Conservation (phyloP, 1,140 invertebrate species). For the Chionoecetes opilio region DNA sequence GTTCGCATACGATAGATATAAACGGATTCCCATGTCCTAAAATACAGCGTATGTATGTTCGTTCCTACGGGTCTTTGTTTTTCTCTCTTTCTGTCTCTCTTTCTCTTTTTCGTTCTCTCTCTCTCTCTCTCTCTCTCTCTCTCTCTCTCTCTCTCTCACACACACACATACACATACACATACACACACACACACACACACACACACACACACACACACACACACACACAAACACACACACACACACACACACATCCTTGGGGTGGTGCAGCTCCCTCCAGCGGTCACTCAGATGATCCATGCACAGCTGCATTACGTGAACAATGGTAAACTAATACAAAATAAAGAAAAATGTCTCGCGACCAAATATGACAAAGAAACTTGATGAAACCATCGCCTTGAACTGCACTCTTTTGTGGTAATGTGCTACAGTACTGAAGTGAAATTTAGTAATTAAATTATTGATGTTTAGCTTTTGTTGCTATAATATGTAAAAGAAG, state of each 20-base stretch:
- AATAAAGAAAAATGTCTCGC: not conserved
- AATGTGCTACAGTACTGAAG: not conserved
- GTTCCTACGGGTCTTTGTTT: not conserved
- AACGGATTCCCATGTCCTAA: too few species aligned
- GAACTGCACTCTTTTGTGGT: not conserved
- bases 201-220: constrained; percentile 42
- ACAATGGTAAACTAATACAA: not conserved
- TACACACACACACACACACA: constrained; percentile 50
- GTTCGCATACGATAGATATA: too few species aligned
- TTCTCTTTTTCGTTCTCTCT: constrained; percentile 1
- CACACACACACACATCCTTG: not conserved
- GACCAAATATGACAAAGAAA: not conserved
- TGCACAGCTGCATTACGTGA: too few species aligned
- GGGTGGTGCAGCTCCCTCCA: not conserved
- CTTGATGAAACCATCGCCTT: not conserved
- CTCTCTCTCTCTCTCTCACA: not conserved
- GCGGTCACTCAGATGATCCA: not conserved
- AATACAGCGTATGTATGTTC: too few species aligned
- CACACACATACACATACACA: not conserved
- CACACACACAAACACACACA: constrained; percentile 34
- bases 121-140: not conserved
- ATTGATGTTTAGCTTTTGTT: not conserved
- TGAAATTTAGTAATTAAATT: not conserved
- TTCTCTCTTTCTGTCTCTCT: constrained; percentile 3
- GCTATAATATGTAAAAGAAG: not conserved